These are phyloP conservation scores for Papilio polyxenes DNA, from an alignment of 1,140 invertebrate species.

Conservation along the genomic window DNA sequence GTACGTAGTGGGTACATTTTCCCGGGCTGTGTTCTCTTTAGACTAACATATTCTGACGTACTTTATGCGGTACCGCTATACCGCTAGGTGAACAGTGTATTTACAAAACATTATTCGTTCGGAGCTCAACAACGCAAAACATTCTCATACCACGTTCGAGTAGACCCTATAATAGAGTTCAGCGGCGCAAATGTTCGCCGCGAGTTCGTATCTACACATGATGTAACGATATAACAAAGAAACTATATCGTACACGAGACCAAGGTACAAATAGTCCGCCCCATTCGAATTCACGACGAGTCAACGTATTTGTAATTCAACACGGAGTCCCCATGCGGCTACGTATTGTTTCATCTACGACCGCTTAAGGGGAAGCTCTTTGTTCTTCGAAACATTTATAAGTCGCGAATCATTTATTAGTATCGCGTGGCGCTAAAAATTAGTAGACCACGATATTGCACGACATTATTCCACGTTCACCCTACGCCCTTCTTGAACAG, in stretches of 20 bases:
- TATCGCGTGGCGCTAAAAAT: slow-evolving; percentile 50
- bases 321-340: slow-evolving; percentile 62
- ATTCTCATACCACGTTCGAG: slow-evolving; percentile 41
- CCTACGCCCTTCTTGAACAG: background rate
- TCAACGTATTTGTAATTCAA: slow-evolving; percentile 79
- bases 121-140: slow-evolving; percentile 33
- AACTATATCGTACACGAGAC: slow-evolving; percentile 58
- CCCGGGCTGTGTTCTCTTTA: slow-evolving; percentile 27
- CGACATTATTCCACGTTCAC: background rate
- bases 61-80: slow-evolving; percentile 30
- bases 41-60: slow-evolving; percentile 35
- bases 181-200: slow-evolving; percentile 41
- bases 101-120: slow-evolving; percentile 35
- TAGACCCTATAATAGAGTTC: slow-evolving; percentile 43
- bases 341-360: slow-evolving; percentile 77
- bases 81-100: slow-evolving; percentile 33
- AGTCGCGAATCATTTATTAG: slow-evolving; percentile 62
- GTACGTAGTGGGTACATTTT: slow-evolving; percentile 25
- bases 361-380: slow-evolving; percentile 65
- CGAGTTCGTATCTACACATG: slow-evolving; percentile 48
- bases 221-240: slow-evolving; percentile 62
- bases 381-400: slow-evolving; percentile 66
- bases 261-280: slow-evolving; percentile 57
- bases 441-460: slow-evolving; percentile 43
- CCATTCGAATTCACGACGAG: slow-evolving; percentile 78